These are phyloP conservation scores for Peromyscus nudipes DNA, from an alignment of 2,797 vertebrate species.

Conservation along the genomic window DNA sequence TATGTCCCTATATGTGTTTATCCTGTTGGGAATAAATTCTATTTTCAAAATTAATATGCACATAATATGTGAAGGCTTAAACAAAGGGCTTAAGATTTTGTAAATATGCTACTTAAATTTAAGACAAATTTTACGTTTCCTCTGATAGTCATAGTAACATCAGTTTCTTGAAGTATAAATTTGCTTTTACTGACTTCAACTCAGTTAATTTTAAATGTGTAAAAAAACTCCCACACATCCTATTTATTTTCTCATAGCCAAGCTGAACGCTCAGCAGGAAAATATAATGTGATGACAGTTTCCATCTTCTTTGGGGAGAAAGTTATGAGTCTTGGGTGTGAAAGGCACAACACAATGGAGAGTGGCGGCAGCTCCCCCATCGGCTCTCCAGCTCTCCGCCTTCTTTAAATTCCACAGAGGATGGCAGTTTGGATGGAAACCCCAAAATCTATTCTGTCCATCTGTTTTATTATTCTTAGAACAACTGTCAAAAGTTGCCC, in stretches of 20 bases:
- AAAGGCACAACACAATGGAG: conserved; percentile 35
- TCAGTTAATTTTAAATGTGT: conserved; percentile 58
- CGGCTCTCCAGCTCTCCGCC: background rate
- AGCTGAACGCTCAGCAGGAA: conserved; percentile 59
- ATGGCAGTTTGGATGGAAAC: conserved; percentile 84
- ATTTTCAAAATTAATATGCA: conserved; percentile 41
- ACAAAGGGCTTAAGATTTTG: conserved; percentile 42
- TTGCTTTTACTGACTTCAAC: conserved; percentile 46
- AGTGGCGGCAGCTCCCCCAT: conserved; percentile 43
- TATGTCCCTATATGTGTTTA: background rate
- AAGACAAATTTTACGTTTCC: conserved; percentile 36
- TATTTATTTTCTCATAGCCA: conserved; percentile 43
- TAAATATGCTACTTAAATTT: conserved; percentile 44
- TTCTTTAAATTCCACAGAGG: conserved; percentile 84
- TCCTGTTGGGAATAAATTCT: background rate
- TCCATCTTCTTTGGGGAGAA: conserved; percentile 53
- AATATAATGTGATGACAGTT: background rate
- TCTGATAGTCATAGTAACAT: conserved; percentile 55
- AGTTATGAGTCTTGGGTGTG: background rate
- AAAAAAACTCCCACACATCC: conserved; percentile 10
- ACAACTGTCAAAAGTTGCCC: conserved; percentile 87
- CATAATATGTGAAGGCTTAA: conserved; percentile 25
- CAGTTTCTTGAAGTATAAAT: conserved; percentile 48
- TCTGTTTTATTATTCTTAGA: conserved; percentile 87
- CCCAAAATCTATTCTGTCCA: conserved; percentile 86